Conservation (phyloP, 2,113 vertebrate species). For the Cheirogaleus medius region DNA sequence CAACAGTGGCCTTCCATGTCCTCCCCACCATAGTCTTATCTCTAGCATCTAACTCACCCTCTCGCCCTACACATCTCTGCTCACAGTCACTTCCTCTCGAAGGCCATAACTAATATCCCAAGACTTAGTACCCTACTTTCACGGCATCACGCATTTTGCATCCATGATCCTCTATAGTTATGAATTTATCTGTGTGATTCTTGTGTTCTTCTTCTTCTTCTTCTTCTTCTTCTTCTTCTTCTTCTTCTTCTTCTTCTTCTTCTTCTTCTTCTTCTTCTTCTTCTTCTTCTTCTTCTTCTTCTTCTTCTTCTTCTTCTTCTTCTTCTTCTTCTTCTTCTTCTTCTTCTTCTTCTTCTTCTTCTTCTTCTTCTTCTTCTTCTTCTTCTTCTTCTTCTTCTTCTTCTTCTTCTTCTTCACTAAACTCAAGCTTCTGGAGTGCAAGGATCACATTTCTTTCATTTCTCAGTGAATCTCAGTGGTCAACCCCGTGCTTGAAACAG, state of each 20-base stretch:
- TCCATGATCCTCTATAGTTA: not conserved
- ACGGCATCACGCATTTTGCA: not conserved
- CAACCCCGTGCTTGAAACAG: not conserved
- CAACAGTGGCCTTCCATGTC: not conserved
- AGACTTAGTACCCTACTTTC: not conserved
- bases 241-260: no score
- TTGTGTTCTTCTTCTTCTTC: not conserved
- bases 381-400: no score
- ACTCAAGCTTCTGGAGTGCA: not conserved
- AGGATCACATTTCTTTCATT: not conserved
- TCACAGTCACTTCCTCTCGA: not conserved
- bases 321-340: no score
- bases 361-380: no score
- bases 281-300: no score
- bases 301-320: no score
- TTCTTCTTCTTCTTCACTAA: no score
- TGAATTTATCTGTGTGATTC: not conserved
- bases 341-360: no score
- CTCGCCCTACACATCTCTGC: not conserved
- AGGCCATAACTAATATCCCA: not conserved
- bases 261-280: no score
- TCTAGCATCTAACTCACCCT: not conserved
- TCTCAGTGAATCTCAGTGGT: not conserved
- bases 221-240: no score
- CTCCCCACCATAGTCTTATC: not conserved